phyloP scores from a whole-genome alignment of 2,113 vertebrate genomes.

The Gymnorhina tibicen region DNA sequence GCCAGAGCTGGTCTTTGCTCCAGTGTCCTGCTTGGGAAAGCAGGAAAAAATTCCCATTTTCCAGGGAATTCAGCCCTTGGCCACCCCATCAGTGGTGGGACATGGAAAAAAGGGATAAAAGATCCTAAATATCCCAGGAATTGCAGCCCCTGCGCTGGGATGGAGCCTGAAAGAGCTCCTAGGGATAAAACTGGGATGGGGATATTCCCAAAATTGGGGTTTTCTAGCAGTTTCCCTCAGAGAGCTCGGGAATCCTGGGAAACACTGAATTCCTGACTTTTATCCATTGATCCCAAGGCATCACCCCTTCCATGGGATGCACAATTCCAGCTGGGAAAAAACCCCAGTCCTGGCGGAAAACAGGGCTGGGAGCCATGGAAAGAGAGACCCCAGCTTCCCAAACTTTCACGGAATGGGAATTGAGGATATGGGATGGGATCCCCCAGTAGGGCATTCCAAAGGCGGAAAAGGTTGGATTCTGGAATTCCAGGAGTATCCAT shows the following conservation, averaged over 20 bases:
- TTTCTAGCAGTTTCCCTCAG: not conserved
- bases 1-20: not conserved
- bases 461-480: too few species aligned
- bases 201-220: not conserved
- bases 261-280: not conserved
- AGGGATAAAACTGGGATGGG: fast-evolving
- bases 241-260: not conserved
- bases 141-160: not conserved
- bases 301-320: not conserved
- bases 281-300: not conserved
- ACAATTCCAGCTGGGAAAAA: not conserved
- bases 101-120: not conserved
- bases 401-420: not conserved
- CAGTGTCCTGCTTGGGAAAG: not conserved
- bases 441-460: not conserved
- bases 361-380: fast-evolving
- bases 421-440: not conserved
- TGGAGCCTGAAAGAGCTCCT: not conserved
- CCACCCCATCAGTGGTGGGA: not conserved
- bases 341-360: not conserved
- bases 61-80: not conserved
- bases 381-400: not conserved
- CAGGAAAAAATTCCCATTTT: not conserved
- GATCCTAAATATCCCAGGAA: fast-evolving
- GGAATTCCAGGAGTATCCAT: not conserved